Percentiles rank a stretch among this genome's conserved stretches.
These are phyloP conservation scores for Pseudomyrmex flavicornis DNA, from an alignment of 1,140 invertebrate genomes.

Conservation along the genomic window DNA sequence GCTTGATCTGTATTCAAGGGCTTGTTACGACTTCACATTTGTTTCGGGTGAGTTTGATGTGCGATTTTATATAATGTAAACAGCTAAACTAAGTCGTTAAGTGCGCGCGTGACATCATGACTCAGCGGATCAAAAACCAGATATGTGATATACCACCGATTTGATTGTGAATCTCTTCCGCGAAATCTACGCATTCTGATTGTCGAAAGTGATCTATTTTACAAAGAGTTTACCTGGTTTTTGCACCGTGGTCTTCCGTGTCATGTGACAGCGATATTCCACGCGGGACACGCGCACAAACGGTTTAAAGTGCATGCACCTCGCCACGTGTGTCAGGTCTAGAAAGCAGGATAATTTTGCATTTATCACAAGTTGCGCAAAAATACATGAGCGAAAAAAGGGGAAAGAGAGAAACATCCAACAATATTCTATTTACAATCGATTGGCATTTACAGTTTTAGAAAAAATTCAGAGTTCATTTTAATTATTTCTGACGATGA, in stretches of 20 bases:
- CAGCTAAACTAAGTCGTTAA: constrained; percentile 12
- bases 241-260: constrained; percentile 61
- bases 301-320: constrained; percentile 43
- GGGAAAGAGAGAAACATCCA: not conserved
- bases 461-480: too few relatives aligned
- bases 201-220: not conserved
- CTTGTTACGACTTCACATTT: not conserved
- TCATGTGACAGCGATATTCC: constrained; percentile 44
- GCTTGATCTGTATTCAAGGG: not conserved
- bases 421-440: constrained; percentile 1
- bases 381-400: not conserved
- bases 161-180: not conserved
- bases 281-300: constrained; percentile 45
- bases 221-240: constrained; percentile 70
- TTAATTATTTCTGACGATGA: constrained; percentile 4
- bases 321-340: constrained; percentile 48
- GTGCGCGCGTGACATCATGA: not conserved
- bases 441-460: not conserved
- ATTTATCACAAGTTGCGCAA: constrained; percentile 20
- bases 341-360: constrained; percentile 58
- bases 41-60: constrained; percentile 27
- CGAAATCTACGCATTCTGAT: not conserved
- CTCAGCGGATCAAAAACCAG: constrained; percentile 68
- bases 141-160: constrained; percentile 43
- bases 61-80: not conserved